Percentiles rank a stretch among this genome's conserved stretches.
phyloP scores from a whole-genome alignment of 2,113 vertebrate genomes.

The Myodes glareolus region DNA sequence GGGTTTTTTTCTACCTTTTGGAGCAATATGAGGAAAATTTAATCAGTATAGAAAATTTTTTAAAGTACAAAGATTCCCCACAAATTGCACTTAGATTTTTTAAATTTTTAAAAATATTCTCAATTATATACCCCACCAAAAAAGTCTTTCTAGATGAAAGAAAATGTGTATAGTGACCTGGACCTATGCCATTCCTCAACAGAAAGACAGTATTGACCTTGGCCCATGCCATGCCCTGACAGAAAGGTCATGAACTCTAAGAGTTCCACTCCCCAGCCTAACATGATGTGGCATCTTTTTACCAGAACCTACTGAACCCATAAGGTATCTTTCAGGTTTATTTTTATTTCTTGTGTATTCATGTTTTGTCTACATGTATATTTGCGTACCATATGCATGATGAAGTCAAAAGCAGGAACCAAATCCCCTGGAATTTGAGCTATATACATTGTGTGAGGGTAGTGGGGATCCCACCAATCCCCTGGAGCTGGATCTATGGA shows the following conservation, averaged over 20 bases:
- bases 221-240: slow-evolving; percentile 11
- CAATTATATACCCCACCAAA: background rate
- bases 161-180: background rate
- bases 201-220: background rate
- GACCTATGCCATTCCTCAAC: slow-evolving; percentile 6
- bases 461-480: background rate
- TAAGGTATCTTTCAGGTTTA: background rate
- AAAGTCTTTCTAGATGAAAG: slow-evolving; percentile 26
- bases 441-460: background rate
- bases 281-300: background rate
- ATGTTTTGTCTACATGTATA: background rate
- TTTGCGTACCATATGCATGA: background rate
- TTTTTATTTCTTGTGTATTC: background rate
- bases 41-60: slow-evolving; percentile 1
- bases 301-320: background rate
- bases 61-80: slow-evolving; percentile 25
- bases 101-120: slow-evolving; percentile 50
- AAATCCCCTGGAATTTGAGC: background rate
- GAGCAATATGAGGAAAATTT: slow-evolving; percentile 22
- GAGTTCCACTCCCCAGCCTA: background rate
- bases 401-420: background rate
- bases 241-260: background rate
- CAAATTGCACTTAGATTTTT: slow-evolving; percentile 15
- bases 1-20: background rate
- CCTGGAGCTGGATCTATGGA: background rate